phyloP scores from a whole-genome alignment of 2,113 vertebrate species.

The Antigone vipio region DNA sequence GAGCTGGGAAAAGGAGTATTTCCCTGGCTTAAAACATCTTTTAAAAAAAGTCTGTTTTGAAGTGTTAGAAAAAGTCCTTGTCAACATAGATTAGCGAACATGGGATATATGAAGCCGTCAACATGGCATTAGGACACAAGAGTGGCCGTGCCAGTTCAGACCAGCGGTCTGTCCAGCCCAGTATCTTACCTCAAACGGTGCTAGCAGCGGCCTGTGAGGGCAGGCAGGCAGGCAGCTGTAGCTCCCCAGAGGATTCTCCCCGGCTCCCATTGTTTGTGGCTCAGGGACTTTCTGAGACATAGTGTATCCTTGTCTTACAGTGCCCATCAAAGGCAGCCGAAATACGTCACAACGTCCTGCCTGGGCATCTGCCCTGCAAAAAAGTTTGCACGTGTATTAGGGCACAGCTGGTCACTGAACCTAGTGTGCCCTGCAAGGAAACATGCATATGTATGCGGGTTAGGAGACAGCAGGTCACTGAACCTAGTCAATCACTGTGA shows the following conservation, averaged over 20 bases:
- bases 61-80: constrained; percentile 15
- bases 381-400: background rate
- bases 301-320: background rate
- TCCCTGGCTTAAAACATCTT: background rate
- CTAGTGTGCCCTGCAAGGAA: background rate
- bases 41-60: background rate
- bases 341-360: background rate
- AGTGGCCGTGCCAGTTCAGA: background rate
- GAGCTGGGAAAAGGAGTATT: background rate
- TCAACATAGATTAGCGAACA: background rate
- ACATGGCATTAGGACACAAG: background rate
- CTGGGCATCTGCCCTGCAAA: background rate
- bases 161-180: background rate
- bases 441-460: background rate
- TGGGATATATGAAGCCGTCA: background rate
- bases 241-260: background rate
- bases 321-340: background rate
- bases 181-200: background rate
- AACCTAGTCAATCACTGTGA: accelerated
- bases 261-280: accelerated
- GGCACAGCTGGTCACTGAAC: background rate
- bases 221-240: background rate
- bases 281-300: background rate
- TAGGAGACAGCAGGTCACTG: background rate
- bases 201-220: background rate